Evolutionary conservation across 2,797 vertebrate genomes (phyloP).

Genomic region (Oophaga sylvatica): DNA sequence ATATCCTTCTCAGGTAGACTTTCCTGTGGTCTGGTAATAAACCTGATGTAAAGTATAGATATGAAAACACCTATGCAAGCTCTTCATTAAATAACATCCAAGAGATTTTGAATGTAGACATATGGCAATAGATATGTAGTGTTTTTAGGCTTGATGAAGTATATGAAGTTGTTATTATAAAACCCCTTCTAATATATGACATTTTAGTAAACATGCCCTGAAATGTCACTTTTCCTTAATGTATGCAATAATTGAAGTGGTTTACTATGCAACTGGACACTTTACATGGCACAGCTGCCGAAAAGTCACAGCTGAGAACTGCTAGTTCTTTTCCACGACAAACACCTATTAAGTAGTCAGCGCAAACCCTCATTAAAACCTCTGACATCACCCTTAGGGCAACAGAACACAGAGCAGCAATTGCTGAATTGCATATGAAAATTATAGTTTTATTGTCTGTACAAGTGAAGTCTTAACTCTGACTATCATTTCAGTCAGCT

Average conservation of each 20-base stretch:
- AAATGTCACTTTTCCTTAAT: neutral
- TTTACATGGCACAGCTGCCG: constrained; percentile 70
- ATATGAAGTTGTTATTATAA: neutral
- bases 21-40: neutral
- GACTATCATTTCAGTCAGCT: constrained; percentile 73
- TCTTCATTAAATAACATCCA: neutral
- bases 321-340: constrained; percentile 71
- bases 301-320: constrained; percentile 64
- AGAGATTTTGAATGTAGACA: neutral
- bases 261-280: constrained; percentile 64
- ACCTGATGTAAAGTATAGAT: neutral
- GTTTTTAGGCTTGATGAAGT: neutral
- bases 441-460: constrained; percentile 80
- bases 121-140: neutral
- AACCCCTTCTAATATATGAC: neutral
- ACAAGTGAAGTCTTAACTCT: constrained; percentile 76
- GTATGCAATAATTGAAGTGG: constrained; percentile 49
- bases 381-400: constrained; percentile 75
- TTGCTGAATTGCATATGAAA: constrained; percentile 75
- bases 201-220: neutral
- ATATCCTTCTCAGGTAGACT: too few relatives aligned
- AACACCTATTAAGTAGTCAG: constrained; percentile 75
- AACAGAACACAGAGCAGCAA: constrained; percentile 72
- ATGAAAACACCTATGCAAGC: neutral
- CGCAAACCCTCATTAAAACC: constrained; percentile 71